Evolutionary conservation across 2,797 vertebrate genomes (phyloP).

Genomic region (Pseudochaenichthys georgianus): DNA sequence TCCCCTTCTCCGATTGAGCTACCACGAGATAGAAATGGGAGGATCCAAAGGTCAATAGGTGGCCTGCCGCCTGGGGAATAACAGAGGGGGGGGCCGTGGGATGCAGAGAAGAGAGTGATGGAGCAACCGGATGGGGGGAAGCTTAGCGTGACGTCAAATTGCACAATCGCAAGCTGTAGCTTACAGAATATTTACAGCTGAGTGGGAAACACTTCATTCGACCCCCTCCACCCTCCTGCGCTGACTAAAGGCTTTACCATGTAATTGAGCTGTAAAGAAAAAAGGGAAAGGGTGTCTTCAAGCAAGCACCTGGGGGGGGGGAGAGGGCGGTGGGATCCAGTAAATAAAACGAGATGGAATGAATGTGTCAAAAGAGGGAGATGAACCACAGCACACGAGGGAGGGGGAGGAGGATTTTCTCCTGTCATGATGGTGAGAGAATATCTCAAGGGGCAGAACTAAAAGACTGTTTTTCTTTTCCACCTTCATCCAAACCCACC

Average conservation of each 20-base stretch:
- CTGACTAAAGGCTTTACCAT: conserved; percentile 26
- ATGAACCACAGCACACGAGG: background rate
- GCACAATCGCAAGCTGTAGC: conserved; percentile 20
- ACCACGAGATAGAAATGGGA: conserved; percentile 28
- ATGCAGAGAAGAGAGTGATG: conserved; percentile 10
- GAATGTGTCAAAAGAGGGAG: conserved; percentile 24
- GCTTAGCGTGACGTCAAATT: conserved; percentile 26
- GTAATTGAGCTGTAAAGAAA: conserved; percentile 48
- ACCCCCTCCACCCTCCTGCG: conserved; percentile 12
- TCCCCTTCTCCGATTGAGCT: conserved; percentile 39
- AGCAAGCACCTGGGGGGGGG: conserved; percentile 32
- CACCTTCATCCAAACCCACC: conserved; percentile 29
- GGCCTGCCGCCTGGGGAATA: conserved; percentile 55
- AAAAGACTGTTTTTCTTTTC: conserved; percentile 6
- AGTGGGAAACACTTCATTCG: conserved; percentile 29
- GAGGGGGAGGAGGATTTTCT: conserved; percentile 17
- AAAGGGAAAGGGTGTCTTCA: conserved; percentile 24
- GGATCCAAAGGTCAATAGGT: conserved; percentile 65
- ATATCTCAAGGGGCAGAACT: conserved; percentile 57
- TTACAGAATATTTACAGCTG: conserved; percentile 35
- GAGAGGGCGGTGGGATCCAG: background rate
- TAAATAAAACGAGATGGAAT: conserved; percentile 22
- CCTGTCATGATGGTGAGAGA: conserved; percentile 23
- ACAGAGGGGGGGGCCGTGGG: background rate
- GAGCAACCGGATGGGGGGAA: conserved; percentile 22